Evolutionary conservation across 2,113 vertebrate genomes (phyloP).

Genomic region (Microcebus griseorufus): DNA sequence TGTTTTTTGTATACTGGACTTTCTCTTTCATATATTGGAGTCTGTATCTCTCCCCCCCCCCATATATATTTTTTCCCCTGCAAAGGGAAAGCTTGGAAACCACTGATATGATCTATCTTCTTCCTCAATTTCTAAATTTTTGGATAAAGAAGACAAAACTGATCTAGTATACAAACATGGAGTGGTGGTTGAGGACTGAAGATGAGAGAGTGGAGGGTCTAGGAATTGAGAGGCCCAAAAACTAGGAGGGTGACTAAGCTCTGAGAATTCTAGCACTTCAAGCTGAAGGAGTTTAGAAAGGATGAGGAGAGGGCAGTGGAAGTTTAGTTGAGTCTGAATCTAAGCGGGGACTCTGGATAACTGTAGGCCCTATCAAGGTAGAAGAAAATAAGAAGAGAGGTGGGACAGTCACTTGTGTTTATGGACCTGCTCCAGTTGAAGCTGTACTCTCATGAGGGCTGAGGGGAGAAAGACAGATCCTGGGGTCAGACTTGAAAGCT

Average conservation of each 20-base stretch:
- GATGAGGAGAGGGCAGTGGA: neutral
- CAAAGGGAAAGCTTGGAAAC: slow-evolving; percentile 2
- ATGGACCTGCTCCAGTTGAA: neutral
- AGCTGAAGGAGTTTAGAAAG: neutral
- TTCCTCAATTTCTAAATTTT: slow-evolving; percentile 29
- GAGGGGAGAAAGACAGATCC: neutral
- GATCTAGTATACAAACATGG: neutral
- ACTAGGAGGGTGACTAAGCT: neutral
- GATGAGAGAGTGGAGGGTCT: neutral
- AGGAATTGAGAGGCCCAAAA: neutral
- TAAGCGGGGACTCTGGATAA: neutral
- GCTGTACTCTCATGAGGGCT: neutral
- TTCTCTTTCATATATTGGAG: neutral
- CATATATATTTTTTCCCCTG: neutral
- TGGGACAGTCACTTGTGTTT: neutral
- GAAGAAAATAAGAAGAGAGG: neutral
- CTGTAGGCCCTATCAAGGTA: neutral
- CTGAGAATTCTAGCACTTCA: neutral
- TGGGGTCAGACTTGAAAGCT: neutral
- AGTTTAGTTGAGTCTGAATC: neutral
- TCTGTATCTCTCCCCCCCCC: neutral
- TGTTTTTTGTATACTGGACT: neutral
- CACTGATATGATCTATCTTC: neutral
- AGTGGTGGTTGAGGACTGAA: neutral
- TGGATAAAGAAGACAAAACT: neutral